A percentile compares a stretch with the other conserved stretches of the same genome.
These are phyloP conservation scores for Eubasilissa regina DNA, from an alignment of 1,140 invertebrate species.

Conservation along the genomic window DNA sequence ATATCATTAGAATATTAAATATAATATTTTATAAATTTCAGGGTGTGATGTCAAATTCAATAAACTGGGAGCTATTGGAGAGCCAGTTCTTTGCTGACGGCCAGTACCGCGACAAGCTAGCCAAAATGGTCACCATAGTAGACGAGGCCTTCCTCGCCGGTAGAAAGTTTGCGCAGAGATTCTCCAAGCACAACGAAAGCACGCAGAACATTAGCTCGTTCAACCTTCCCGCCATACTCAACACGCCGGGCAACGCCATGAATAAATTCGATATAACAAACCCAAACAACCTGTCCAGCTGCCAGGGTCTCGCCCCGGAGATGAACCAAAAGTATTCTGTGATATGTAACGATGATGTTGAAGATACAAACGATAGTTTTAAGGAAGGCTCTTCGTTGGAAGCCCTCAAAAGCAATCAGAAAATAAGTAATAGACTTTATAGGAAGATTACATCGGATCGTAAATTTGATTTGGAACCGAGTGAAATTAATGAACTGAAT, in stretches of 20 bases:
- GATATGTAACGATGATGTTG: neutral
- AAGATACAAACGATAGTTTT: neutral
- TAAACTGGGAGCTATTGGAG: slow-evolving; percentile 94
- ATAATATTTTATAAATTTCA: no score
- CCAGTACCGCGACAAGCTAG: slow-evolving; percentile 85
- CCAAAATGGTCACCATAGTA: slow-evolving; percentile 84
- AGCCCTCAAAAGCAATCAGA: slow-evolving; percentile 60
- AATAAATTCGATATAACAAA: slow-evolving; percentile 57
- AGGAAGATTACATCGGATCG: slow-evolving; percentile 68
- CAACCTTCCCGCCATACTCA: slow-evolving; percentile 48
- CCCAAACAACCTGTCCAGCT: slow-evolving; percentile 52
- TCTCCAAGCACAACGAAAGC: slow-evolving; percentile 65
- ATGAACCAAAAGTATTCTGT: slow-evolving; percentile 53
- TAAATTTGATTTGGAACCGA: slow-evolving; percentile 66
- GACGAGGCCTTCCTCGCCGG: slow-evolving; percentile 85
- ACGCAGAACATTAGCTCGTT: slow-evolving; percentile 32
- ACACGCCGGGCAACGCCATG: neutral
- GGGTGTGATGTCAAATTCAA: slow-evolving; percentile 95
- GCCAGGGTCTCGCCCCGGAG: slow-evolving; percentile 53
- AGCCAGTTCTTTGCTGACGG: slow-evolving; percentile 91
- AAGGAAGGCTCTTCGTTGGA: slow-evolving; percentile 38
- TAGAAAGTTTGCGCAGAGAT: slow-evolving; percentile 85
- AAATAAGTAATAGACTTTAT: slow-evolving; percentile 66
- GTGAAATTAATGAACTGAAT: slow-evolving; percentile 69
- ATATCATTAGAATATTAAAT: no score